Evolutionary conservation across 1,140 invertebrate species (phyloP).

Genomic region (Prorops nasuta): DNA sequence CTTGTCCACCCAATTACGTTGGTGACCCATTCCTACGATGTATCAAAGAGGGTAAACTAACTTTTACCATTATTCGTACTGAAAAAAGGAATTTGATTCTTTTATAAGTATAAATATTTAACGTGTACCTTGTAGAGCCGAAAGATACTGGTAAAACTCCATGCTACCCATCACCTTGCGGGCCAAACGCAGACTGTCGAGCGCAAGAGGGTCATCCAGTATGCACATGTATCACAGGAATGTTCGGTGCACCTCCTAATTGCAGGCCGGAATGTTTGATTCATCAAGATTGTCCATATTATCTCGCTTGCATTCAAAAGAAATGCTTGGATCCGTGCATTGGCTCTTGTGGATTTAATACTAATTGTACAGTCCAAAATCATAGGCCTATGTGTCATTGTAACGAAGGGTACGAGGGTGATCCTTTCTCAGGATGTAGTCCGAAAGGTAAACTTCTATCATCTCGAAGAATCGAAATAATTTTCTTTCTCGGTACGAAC

Average conservation of each 20-base stretch:
- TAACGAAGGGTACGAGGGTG: conserved; percentile 72
- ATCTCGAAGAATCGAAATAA: no score
- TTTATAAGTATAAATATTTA: conserved; percentile 8
- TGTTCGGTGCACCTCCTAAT: conserved; percentile 79
- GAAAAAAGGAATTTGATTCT: conserved; percentile 1
- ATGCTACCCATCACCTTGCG: conserved; percentile 79
- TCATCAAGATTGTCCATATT: conserved; percentile 75
- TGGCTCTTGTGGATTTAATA: conserved; percentile 82
- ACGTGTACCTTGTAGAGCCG: conserved; percentile 23
- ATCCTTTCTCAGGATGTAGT: conserved; percentile 77
- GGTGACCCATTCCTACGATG: conserved; percentile 85
- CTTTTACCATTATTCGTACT: not conserved
- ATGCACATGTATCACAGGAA: conserved; percentile 74
- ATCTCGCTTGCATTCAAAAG: conserved; percentile 74
- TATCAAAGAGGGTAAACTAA: conserved; percentile 67
- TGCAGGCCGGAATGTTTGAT: conserved; percentile 78
- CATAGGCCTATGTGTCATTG: conserved; percentile 79
- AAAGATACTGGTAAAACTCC: conserved; percentile 59
- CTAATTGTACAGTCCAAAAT: conserved; percentile 73
- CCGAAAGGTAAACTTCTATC: conserved; percentile 63
- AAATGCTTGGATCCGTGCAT: conserved; percentile 77
- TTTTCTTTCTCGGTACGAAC: no score
- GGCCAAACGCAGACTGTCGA: conserved; percentile 75
- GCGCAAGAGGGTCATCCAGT: conserved; percentile 68
- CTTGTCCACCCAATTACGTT: conserved; percentile 69